phyloP scores from a whole-genome alignment of 2,113 vertebrate genomes.

The Grantiella picta region DNA sequence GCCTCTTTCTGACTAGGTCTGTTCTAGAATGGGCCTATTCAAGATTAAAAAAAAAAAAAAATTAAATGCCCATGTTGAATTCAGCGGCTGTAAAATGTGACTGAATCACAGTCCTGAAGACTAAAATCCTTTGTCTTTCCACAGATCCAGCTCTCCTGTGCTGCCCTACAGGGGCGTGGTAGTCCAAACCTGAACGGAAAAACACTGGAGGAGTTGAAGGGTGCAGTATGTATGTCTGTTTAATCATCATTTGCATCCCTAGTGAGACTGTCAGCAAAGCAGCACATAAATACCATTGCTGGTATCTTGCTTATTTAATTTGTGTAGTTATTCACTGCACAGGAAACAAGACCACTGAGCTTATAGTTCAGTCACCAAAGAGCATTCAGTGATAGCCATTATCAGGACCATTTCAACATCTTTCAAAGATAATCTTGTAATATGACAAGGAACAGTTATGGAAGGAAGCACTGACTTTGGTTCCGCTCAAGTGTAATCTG shows the following conservation, averaged over 20 bases:
- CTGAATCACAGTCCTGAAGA: neutral
- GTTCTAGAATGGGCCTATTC: neutral
- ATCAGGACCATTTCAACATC: neutral
- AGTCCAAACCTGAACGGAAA: neutral
- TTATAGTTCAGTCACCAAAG: neutral
- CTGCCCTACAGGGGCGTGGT: neutral
- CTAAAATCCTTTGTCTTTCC: neutral
- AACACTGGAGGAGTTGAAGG: neutral
- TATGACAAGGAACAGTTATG: neutral
- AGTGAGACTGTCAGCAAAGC: neutral
- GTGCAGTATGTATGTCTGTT: neutral
- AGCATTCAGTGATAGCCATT: neutral
- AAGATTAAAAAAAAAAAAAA: neutral
- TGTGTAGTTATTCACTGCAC: neutral
- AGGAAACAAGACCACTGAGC: neutral
- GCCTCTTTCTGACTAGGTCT: neutral
- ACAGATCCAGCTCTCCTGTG: neutral
- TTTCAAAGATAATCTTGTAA: conserved; percentile 6
- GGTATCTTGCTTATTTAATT: neutral
- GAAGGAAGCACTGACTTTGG: neutral
- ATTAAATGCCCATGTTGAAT: neutral
- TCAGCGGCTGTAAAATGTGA: neutral
- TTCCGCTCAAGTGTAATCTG: neutral
- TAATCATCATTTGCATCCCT: neutral
- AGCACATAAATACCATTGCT: neutral